Conservation (phyloP, 1,140 invertebrate genomes). For the Lordiphosa mommai region DNA sequence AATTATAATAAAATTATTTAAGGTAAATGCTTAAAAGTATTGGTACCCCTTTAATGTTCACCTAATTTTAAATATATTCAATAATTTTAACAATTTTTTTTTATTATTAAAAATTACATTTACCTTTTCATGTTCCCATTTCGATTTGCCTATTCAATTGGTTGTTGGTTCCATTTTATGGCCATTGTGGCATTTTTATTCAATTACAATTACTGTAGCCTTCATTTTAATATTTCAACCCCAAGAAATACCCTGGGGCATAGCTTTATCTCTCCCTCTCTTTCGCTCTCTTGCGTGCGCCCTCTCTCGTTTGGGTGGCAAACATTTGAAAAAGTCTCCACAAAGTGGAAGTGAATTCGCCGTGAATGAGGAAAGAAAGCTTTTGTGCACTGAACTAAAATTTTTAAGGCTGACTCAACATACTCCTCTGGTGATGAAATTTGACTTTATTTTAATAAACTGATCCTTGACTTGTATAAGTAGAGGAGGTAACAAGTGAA, state of each 20-base stretch:
- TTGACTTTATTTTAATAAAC: too few relatives aligned
- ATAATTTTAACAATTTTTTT: too few relatives aligned
- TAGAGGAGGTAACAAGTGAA: too few relatives aligned
- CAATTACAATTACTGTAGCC: slow-evolving; percentile 20
- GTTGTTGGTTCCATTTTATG: not conserved
- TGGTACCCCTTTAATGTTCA: too few relatives aligned
- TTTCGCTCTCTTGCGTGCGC: not conserved
- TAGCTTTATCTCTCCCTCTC: slow-evolving; percentile 24
- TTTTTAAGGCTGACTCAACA: too few relatives aligned
- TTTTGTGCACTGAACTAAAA: slow-evolving; percentile 41
- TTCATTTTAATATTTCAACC: slow-evolving; percentile 30
- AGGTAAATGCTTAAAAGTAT: too few relatives aligned
- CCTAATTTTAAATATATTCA: too few relatives aligned
- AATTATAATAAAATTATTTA: too few relatives aligned
- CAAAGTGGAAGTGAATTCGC: slow-evolving; percentile 20
- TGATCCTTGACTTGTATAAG: too few relatives aligned
- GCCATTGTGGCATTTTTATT: slow-evolving; percentile 19
- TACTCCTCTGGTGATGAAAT: too few relatives aligned
- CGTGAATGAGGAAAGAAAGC: slow-evolving; percentile 16
- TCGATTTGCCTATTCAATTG: not conserved
- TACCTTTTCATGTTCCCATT: not conserved
- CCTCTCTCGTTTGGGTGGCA: slow-evolving; percentile 6
- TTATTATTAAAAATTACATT: not conserved
- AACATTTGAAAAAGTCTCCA: slow-evolving; percentile 36
- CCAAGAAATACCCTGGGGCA: slow-evolving; percentile 30